These are phyloP conservation scores for Cryptoprocta ferox DNA, from an alignment of 2,797 vertebrate species.

Conservation along the genomic window DNA sequence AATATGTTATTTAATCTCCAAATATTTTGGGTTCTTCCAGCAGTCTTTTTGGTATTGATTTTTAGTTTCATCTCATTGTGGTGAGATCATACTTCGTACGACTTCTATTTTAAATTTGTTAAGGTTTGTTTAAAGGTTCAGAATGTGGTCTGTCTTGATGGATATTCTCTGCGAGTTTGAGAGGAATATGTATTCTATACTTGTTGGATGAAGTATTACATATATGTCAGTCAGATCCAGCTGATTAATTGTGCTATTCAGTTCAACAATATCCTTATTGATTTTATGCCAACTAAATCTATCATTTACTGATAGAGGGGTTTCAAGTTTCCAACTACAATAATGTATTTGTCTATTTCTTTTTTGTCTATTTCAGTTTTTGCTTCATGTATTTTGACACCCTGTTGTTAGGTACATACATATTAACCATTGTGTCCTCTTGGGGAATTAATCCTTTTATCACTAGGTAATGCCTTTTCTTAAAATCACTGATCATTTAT, in stretches of 20 bases:
- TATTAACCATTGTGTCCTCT: not conserved
- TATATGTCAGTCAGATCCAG: constrained; percentile 37
- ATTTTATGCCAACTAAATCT: constrained; percentile 25
- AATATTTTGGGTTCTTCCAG: not conserved
- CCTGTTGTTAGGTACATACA: not conserved
- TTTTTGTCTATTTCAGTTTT: not conserved
- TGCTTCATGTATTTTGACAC: not conserved
- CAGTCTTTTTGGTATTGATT: constrained; percentile 21
- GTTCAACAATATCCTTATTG: constrained; percentile 6
- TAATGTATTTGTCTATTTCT: not conserved
- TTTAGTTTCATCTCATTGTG: constrained; percentile 1
- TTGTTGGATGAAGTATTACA: constrained; percentile 24
- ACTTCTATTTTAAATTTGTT: constrained; percentile 43
- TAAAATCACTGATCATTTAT: not conserved
- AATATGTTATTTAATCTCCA: not conserved
- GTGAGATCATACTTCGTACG: not conserved
- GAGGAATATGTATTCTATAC: not conserved
- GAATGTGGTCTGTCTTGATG: not conserved
- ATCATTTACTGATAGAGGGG: not conserved
- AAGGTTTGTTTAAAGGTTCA: not conserved
- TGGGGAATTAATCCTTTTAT: not conserved
- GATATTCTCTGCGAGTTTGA: constrained; percentile 10
- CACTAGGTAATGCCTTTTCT: not conserved
- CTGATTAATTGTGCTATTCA: constrained; percentile 36
- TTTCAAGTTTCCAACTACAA: not conserved